Percentiles rank a stretch among this genome's conserved stretches.
phyloP scores from a whole-genome alignment of 2,888 invertebrate species.

The Miltochrista miniata region DNA sequence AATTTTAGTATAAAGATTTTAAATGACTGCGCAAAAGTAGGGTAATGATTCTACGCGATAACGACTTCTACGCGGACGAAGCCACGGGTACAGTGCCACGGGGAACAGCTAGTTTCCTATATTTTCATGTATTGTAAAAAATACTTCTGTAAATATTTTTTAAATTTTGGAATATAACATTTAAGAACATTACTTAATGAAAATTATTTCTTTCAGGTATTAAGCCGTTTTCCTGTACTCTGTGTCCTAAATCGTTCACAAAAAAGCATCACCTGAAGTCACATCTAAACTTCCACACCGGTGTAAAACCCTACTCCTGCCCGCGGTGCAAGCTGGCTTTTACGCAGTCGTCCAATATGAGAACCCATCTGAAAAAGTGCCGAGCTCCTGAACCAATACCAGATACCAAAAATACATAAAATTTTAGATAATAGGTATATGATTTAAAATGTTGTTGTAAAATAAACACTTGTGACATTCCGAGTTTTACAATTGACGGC shows the following conservation, averaged over 20 bases:
- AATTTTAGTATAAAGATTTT: too few relatives aligned
- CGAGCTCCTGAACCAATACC: slow-evolving; percentile 39
- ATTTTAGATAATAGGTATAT: not conserved
- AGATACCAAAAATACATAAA: slow-evolving; percentile 7
- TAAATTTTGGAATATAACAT: too few relatives aligned
- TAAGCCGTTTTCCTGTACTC: slow-evolving; percentile 87
- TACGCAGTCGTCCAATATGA: slow-evolving; percentile 94
- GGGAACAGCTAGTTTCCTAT: too few relatives aligned
- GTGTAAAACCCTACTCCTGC: slow-evolving; percentile 89
- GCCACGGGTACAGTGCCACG: too few relatives aligned
- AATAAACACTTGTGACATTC: too few relatives aligned
- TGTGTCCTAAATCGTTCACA: slow-evolving; percentile 91
- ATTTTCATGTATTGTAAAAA: too few relatives aligned
- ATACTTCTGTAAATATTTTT: too few relatives aligned
- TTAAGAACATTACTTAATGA: too few relatives aligned
- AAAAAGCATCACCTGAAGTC: slow-evolving; percentile 94
- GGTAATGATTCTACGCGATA: too few relatives aligned
- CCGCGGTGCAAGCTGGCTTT: slow-evolving; percentile 88
- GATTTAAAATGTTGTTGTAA: too few relatives aligned
- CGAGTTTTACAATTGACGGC: not conserved
- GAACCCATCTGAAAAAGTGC: slow-evolving; percentile 93
- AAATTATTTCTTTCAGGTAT: slow-evolving; percentile 80
- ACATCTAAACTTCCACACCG: slow-evolving; percentile 93
- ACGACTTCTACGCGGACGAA: too few relatives aligned
- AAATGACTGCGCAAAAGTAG: too few relatives aligned